A percentile compares a stretch with the other conserved stretches of the same genome.
Conservation (phyloP, 2,797 vertebrate species). For the Philypnodon macrostomus region DNA sequence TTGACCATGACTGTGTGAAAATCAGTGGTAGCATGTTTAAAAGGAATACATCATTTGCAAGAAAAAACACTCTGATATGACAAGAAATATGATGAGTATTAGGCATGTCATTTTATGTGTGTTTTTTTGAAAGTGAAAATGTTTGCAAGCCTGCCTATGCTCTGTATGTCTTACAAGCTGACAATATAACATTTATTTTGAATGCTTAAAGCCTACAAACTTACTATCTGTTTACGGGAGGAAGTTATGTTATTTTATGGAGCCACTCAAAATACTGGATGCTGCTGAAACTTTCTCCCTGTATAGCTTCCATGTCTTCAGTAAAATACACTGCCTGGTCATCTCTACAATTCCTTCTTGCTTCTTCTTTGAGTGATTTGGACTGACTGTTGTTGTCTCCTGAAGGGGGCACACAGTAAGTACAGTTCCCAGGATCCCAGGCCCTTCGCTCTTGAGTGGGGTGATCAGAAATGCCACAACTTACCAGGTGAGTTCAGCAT, state of each 20-base stretch:
- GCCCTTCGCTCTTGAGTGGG: conserved; percentile 38
- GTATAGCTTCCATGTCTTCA: conserved; percentile 47
- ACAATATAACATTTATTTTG: conserved; percentile 9
- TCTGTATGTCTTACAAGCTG: conserved; percentile 5
- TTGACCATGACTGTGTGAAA: conserved; percentile 10
- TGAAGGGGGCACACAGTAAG: conserved; percentile 73
- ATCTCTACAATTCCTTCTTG: conserved; percentile 52
- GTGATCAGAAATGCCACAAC: conserved; percentile 37
- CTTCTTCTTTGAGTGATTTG: conserved; percentile 65
- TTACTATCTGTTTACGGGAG: conserved; percentile 14
- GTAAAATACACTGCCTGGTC: conserved; percentile 51
- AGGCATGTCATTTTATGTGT: no score
- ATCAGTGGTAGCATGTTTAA: conserved; percentile 69
- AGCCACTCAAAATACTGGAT: neutral
- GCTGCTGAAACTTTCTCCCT: conserved; percentile 22
- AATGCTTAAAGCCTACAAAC: conserved; percentile 4
- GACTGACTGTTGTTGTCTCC: conserved; percentile 79
- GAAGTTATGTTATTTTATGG: conserved; percentile 16
- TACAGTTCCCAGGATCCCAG: conserved; percentile 68
- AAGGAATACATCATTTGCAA: conserved; percentile 64
- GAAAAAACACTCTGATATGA: conserved; percentile 56
- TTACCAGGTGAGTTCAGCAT: conserved; percentile 66
- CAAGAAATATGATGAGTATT: neutral
- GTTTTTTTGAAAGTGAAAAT: neutral
- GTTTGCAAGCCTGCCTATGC: conserved; percentile 2